phyloP scores from a whole-genome alignment of 2,797 vertebrate genomes.

The Characodon lateralis region DNA sequence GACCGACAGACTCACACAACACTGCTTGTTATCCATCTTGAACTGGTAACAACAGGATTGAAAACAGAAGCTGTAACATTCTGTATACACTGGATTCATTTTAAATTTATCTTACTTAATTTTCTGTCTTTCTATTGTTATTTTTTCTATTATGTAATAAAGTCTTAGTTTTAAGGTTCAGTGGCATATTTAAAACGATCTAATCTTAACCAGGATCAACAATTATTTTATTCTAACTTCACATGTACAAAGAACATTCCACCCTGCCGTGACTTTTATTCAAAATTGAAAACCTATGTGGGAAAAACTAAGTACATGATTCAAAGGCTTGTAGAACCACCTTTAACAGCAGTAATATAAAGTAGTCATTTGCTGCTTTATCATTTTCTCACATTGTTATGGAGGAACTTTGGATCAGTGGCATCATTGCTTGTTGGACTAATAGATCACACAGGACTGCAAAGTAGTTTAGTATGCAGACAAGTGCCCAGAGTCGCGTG shows the following conservation, averaged over 20 bases:
- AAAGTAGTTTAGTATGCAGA: neutral
- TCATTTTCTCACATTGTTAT: neutral
- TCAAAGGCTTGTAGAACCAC: neutral
- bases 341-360: neutral
- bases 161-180: too few species aligned
- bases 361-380: neutral
- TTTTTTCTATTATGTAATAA: too few species aligned
- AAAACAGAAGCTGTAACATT: neutral
- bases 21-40: slow-evolving; percentile 41
- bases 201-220: too few species aligned
- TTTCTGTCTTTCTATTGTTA: too few species aligned
- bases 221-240: too few species aligned
- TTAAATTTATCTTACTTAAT: neutral
- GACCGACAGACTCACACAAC: slow-evolving; percentile 58
- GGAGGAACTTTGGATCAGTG: neutral
- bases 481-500: neutral
- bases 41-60: neutral
- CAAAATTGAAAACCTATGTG: too few species aligned
- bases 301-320: too few species aligned
- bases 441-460: neutral
- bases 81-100: neutral
- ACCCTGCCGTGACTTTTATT: too few species aligned
- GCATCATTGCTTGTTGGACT: neutral
- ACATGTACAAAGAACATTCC: too few species aligned
- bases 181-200: too few species aligned